Base-by-base conservation (phyloP, 2,888 invertebrate species). In the Elysia crispata region DNA sequence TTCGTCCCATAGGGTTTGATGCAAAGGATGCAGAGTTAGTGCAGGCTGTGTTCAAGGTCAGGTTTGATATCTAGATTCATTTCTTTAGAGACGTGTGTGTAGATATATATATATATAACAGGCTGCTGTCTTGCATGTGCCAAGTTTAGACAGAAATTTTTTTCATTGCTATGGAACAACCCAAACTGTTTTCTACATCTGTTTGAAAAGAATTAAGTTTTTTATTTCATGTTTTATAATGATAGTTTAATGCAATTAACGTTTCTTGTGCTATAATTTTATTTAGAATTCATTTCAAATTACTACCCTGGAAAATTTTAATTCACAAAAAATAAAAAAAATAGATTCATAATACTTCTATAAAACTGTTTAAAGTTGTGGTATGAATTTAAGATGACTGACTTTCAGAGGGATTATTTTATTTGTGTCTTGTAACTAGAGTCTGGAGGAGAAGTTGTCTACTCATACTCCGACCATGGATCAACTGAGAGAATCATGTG, bases 1-100 rank as follows among this genome's bases (percentile, higher is more conserved):
- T 95, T 88, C 95, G 95, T 91, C 97, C 97, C 0, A 95, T 97
- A 57, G 97, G 98, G 18, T 95, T 95, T 77, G 95, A 95, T 89
- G 95, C 96, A 0, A 96, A 97, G 89, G 98, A 98, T 91, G 97
- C 97, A 0, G 95, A 97, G 90, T 95, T 95, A n/a, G 94, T 97
- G 85, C 93, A 92, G 3, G 50, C 76, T 33, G 66, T 64, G 8
- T 74, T 73, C 41, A 69, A 83, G 81, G 82, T 77, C 62, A 73
- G 66, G n/a, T n/a, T n/a, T 6, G 8, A 70, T 1, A 13, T 41
- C 33, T 11, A 25, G 20, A 33, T 20, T 41, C 15, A 33, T 1
- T 5, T 41, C 70, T 70, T 6, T 70, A 41, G 20, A 20, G 11
- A 3, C 33, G n/a, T 30, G 11, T 18, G 11, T 69, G 23, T 13